phyloP scores from a whole-genome alignment of 2,797 vertebrate genomes.

The Anomalospiza imberbis region DNA sequence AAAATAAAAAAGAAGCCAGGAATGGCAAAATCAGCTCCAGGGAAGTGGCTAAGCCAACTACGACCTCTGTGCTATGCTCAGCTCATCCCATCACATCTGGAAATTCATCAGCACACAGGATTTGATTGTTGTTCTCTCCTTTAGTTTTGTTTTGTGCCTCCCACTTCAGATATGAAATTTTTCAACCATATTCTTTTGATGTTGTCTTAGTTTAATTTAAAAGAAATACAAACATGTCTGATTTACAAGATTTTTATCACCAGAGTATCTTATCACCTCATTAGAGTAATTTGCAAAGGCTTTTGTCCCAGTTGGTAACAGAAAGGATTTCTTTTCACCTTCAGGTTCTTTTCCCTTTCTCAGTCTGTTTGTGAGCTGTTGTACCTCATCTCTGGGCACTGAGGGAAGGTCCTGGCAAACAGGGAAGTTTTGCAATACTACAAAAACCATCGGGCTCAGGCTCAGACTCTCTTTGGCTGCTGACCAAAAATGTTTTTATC shows the following conservation, averaged over 20 bases:
- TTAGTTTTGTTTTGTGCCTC: background rate
- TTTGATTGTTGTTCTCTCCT: background rate
- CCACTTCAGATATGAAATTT: background rate
- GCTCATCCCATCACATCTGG: background rate
- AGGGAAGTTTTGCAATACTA: background rate
- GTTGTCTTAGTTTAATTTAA: background rate
- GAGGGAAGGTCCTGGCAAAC: background rate
- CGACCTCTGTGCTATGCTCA: background rate
- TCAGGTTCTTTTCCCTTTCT: background rate
- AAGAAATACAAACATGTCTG: constrained; percentile 4
- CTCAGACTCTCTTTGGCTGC: background rate
- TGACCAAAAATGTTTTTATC: constrained; percentile 23
- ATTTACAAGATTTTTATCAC: constrained; percentile 17
- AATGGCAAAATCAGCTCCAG: background rate
- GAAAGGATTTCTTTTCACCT: background rate
- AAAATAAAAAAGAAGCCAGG: background rate
- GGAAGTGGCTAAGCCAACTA: background rate
- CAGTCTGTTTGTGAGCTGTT: background rate
- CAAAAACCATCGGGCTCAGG: background rate
- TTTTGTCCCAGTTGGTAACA: background rate
- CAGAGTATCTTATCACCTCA: background rate
- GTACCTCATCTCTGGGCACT: background rate
- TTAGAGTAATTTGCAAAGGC: background rate
- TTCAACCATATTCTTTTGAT: background rate
- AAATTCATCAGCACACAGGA: background rate